These are phyloP conservation scores for Camponotus fellah DNA, from an alignment of 2,888 invertebrate genomes.

Conservation along the genomic window DNA sequence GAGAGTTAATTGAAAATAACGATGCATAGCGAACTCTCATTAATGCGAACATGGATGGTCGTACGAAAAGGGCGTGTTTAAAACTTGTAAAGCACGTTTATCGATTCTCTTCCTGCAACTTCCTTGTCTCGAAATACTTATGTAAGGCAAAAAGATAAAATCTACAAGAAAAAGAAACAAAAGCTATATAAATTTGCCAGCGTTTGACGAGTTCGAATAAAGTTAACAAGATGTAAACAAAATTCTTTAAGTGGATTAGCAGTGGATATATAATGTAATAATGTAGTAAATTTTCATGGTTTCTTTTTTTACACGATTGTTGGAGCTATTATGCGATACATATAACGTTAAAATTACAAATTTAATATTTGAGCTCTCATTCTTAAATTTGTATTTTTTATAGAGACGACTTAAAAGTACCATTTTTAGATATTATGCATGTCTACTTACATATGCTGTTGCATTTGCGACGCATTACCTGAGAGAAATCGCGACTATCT, in stretches of 20 bases:
- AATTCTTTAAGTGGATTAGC: conserved; percentile 28
- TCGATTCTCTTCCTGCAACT: background rate
- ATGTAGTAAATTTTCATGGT: conserved; percentile 15
- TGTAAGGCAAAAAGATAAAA: background rate
- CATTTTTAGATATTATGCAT: background rate
- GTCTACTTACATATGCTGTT: background rate
- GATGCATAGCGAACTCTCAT: conserved; percentile 15
- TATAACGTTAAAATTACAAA: background rate
- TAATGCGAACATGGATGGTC: background rate
- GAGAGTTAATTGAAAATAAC: conserved; percentile 44
- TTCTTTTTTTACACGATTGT: conserved; percentile 3
- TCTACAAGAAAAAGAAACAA: background rate
- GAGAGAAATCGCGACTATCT: background rate
- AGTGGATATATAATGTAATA: background rate
- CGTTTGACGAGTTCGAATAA: background rate
- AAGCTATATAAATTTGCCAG: conserved; percentile 24
- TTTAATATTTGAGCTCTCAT: conserved; percentile 3
- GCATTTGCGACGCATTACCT: background rate
- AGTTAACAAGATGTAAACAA: conserved; percentile 32
- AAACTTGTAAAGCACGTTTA: conserved; percentile 21
- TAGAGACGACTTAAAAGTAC: background rate
- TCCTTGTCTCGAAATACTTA: background rate
- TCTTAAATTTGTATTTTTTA: conserved; percentile 9
- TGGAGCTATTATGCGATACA: background rate
- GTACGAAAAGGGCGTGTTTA: background rate